phyloP scores from a whole-genome alignment of 2,797 vertebrate genomes.

The Platyrinchus mystaceus region DNA sequence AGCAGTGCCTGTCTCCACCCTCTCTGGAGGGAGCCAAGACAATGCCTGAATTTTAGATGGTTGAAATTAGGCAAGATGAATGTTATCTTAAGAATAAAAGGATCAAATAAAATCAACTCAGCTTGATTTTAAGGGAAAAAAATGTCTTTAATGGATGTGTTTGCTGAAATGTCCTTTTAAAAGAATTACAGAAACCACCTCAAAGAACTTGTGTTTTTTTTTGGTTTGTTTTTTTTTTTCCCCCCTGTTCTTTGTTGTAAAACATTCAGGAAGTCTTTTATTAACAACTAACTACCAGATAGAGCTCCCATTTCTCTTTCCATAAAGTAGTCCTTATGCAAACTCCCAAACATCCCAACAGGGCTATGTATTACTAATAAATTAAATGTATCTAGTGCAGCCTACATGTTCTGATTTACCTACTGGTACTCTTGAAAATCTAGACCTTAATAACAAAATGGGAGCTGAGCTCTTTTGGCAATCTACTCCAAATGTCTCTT shows the following conservation, averaged over 20 bases:
- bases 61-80: background rate
- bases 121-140: background rate
- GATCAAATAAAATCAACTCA: background rate
- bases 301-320: background rate
- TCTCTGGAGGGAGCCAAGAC: background rate
- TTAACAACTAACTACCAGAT: background rate
- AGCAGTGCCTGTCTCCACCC: background rate
- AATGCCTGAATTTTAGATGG: background rate
- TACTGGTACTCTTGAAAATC: background rate
- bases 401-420: background rate
- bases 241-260: background rate
- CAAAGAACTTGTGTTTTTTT: background rate
- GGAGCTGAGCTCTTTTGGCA: background rate
- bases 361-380: background rate
- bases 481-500: accelerated
- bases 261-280: background rate
- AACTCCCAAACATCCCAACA: background rate
- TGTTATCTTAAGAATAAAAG: background rate
- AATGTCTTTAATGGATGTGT: background rate
- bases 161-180: background rate
- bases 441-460: background rate
- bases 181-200: background rate
- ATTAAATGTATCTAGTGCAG: background rate
- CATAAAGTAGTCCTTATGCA: background rate
- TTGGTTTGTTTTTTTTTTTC: background rate